Conservation (phyloP, 1,140 invertebrate genomes). For the Coptotermes formosanus region DNA sequence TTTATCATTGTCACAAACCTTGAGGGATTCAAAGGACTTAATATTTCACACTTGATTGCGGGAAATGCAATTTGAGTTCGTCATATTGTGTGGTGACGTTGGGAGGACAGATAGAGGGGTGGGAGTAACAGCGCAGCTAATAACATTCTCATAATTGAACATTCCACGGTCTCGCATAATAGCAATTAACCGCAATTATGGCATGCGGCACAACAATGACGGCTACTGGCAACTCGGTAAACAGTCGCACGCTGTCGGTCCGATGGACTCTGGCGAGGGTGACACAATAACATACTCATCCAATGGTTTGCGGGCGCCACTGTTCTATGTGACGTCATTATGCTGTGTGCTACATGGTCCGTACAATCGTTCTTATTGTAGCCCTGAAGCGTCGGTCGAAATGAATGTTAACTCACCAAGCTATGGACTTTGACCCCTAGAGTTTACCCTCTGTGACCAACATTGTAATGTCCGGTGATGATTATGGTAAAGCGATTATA, state of each 20-base stretch:
- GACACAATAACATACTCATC: neutral
- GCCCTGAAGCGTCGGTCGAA: neutral
- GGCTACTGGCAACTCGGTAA: neutral
- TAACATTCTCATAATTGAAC: conserved; percentile 19
- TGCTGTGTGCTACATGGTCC: neutral
- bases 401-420: neutral
- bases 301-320: neutral
- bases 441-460: neutral
- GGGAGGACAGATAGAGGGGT: neutral
- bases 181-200: conserved; percentile 18
- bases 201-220: conserved; percentile 13
- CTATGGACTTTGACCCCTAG: neutral
- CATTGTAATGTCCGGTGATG: neutral
- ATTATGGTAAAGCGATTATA: neutral
- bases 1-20: conserved; percentile 19
- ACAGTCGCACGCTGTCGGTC: neutral
- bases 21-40: conserved; percentile 12
- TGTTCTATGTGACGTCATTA: conserved; percentile 3
- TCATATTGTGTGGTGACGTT: neutral
- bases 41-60: conserved; percentile 15
- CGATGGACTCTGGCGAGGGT: neutral
- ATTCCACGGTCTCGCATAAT: conserved; percentile 7
- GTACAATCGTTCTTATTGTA: neutral
- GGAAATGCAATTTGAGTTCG: conserved; percentile 14
- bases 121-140: neutral